Percentiles rank a stretch among this genome's conserved stretches.
Evolutionary conservation across 2,797 vertebrate genomes (phyloP).

Genomic region (Peromyscus attwateri): DNA sequence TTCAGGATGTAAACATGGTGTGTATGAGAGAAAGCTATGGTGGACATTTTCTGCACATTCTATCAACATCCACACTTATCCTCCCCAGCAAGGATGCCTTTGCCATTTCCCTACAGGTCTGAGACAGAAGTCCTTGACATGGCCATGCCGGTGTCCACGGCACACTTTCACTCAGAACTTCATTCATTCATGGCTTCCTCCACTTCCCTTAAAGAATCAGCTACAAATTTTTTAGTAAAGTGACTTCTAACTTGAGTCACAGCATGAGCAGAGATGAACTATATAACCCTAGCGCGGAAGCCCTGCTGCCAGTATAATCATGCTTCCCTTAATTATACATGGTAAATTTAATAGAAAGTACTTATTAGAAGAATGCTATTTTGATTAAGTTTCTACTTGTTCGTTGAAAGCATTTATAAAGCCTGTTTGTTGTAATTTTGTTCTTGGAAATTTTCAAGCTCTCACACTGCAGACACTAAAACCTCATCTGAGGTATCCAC

Average conservation of each 20-base stretch:
- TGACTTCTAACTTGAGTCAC: constrained; percentile 16
- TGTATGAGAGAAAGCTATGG: not conserved
- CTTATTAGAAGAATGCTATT: constrained; percentile 60
- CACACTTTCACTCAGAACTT: not conserved
- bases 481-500: not conserved
- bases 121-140: no score
- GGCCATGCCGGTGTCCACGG: not conserved
- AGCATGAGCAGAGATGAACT: not conserved
- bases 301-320: not conserved
- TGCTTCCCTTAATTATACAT: not conserved
- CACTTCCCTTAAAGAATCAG: not conserved
- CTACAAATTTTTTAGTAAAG: constrained; percentile 14
- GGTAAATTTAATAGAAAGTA: constrained; percentile 11
- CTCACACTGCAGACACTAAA: not conserved
- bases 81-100: not conserved
- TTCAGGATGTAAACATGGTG: not conserved
- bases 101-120: not conserved
- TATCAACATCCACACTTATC: not conserved
- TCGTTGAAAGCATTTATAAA: constrained; percentile 58
- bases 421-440: constrained; percentile 33
- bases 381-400: constrained; percentile 66
- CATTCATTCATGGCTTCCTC: no score
- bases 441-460: constrained; percentile 55
- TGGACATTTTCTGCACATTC: not conserved
- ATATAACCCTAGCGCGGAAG: not conserved